Percentiles rank a stretch among this genome's conserved stretches.
Conservation (phyloP, 1,140 invertebrate species). For the Microplitis mediator region DNA sequence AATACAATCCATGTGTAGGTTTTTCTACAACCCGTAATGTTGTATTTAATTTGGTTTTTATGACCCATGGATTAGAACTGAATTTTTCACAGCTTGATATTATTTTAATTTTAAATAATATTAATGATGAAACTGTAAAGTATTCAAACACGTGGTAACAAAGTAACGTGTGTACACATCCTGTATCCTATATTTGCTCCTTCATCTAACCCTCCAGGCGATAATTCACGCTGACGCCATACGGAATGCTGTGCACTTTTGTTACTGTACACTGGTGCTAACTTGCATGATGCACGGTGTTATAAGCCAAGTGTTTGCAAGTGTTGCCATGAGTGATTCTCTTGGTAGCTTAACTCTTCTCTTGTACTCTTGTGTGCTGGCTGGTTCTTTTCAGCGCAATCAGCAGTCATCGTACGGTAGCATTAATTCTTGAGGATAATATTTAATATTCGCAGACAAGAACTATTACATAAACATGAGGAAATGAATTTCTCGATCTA, state of each 20-base stretch:
- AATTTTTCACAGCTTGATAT: too few species aligned
- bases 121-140: background rate
- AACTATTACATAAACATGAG: too few species aligned
- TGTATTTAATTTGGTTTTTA: too few species aligned
- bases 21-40: too few species aligned
- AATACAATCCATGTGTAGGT: too few species aligned
- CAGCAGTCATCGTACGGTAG: too few species aligned
- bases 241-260: conserved; percentile 10
- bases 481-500: too few species aligned
- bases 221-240: conserved; percentile 27
- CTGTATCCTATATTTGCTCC: conserved; percentile 9
- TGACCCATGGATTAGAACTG: too few species aligned
- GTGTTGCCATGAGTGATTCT: background rate
- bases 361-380: background rate
- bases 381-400: background rate
- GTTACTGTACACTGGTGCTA: background rate
- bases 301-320: conserved; percentile 17
- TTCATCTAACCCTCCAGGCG: conserved; percentile 7
- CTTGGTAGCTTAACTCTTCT: background rate
- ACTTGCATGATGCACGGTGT: background rate
- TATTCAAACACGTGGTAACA: background rate
- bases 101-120: too few species aligned
- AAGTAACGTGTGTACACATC: background rate
- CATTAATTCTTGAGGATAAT: too few species aligned
- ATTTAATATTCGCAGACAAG: too few species aligned